phyloP scores from a whole-genome alignment of 2,888 invertebrate species.

The Polyploca ridens region DNA sequence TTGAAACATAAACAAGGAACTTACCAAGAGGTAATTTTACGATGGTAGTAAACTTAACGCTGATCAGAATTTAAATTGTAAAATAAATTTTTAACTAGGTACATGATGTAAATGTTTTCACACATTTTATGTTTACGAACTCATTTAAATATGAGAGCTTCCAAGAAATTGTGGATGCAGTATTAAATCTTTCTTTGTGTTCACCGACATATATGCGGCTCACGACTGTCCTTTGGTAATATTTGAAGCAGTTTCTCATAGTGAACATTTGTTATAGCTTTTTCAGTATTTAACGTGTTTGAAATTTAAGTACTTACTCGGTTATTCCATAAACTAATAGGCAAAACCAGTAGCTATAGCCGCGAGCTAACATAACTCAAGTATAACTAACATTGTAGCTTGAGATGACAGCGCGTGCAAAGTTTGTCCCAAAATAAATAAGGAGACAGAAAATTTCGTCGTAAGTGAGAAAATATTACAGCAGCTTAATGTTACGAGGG shows the following conservation, averaged over 20 bases:
- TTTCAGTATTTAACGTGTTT: not conserved
- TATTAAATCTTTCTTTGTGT: not conserved
- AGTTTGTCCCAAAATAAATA: constrained; percentile 72
- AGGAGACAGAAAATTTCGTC: constrained; percentile 78
- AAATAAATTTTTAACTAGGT: constrained; percentile 21
- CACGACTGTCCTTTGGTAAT: not conserved
- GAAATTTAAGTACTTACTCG: not conserved
- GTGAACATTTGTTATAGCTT: not conserved
- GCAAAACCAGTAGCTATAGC: constrained; percentile 13
- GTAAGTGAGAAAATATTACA: constrained; percentile 83
- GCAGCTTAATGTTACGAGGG: constrained; percentile 78
- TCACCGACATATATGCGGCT: not conserved
- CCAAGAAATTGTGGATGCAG: not conserved
- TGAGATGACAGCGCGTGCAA: constrained; percentile 66
- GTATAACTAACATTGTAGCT: constrained; percentile 55
- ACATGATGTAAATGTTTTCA: constrained; percentile 6
- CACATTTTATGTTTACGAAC: constrained; percentile 5
- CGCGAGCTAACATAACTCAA: constrained; percentile 31
- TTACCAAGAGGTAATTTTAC: constrained; percentile 17
- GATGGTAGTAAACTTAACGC: constrained; percentile 23
- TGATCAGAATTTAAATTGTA: constrained; percentile 33
- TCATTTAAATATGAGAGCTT: constrained; percentile 7
- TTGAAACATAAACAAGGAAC: constrained; percentile 22
- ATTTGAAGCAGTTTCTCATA: not conserved
- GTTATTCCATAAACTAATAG: not conserved